Evolutionary conservation across 2,113 vertebrate species (phyloP), one percentile per base, ranked within the genome.

Genomic region (Scopus umbretta): DNA sequence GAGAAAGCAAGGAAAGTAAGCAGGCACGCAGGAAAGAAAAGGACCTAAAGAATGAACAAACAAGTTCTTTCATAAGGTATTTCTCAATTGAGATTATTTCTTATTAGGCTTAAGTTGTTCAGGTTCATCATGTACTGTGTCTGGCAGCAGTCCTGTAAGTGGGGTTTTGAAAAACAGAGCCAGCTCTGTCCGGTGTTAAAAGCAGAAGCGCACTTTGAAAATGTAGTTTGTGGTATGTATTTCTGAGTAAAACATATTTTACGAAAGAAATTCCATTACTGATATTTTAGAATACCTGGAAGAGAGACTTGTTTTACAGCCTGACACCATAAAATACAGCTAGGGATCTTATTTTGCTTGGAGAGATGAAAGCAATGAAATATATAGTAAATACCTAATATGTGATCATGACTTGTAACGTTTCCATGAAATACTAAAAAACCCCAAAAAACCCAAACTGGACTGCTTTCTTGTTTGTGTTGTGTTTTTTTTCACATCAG

Each of bases 61-160:
- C 84, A 93, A 76, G 79, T 88, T 79, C 89, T 97, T 97, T 97
- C 91, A 94, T 76, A 86, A 74, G 16, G 42, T 90, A 66, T 94
- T 97, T 94, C 59, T 95, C 87, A 86, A n/a, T 16, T 86, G 68
- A 86, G 66, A 55, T 93, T 87, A 72, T 85, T 96, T 92, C 45
- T 85, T 85, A 86, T 45, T 56, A 63, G 58, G 19, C 66, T 85
- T 84, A 72, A 40, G 34, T 80, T 90, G 23, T 70, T 83, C 52
- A 36, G 43, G 80, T 92, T 86, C 23, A 50, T 89, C 55, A 26
- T 74, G 52, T 67, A 68, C 91, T 26, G 0, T 45, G 63, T 95
- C 47, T 75, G 86, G 65, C 80, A 80, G 55, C 43, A 71, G 38
- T 52, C 45, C 58, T 61, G 2, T 23, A 43, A 45, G 45, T 25